A percentile compares a stretch with the other conserved stretches of the same genome.
Conservation (phyloP, 2,797 vertebrate species). For the Limosa lapponica region DNA sequence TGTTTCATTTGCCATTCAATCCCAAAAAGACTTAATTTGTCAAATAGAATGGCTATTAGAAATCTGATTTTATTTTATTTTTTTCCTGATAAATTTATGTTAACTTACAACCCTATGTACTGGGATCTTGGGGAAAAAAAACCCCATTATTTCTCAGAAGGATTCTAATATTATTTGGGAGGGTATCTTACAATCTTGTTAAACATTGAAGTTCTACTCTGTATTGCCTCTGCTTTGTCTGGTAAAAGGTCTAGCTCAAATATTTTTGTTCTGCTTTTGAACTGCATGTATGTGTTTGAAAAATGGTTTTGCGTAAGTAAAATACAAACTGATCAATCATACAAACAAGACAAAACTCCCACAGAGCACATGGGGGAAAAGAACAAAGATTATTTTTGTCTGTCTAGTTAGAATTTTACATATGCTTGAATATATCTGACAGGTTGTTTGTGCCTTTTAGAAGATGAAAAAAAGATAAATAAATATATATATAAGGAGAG, state of each 20-base stretch:
- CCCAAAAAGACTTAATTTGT: not conserved
- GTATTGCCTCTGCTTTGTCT: not conserved
- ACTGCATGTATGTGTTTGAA: not conserved
- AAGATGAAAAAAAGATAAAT: not conserved
- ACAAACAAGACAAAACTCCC: constrained; percentile 72
- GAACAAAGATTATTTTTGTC: constrained; percentile 74
- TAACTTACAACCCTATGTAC: not conserved
- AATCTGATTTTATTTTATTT: not conserved
- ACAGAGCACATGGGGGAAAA: constrained; percentile 63
- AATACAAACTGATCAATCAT: constrained; percentile 71
- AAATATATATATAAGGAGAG: not conserved
- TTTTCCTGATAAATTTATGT: not conserved
- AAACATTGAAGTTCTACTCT: not conserved
- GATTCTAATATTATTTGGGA: not conserved
- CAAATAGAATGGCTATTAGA: not conserved
- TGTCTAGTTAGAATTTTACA: constrained; percentile 73
- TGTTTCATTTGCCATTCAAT: not conserved
- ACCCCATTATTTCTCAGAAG: not conserved
- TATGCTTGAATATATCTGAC: constrained; percentile 69
- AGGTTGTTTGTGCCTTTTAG: constrained; percentile 69
- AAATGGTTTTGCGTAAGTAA: constrained; percentile 60
- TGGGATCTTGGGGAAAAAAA: rapidly evolving
- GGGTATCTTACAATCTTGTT: not conserved
- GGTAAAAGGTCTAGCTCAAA: not conserved
- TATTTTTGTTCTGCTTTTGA: constrained; percentile 23